Conservation (phyloP, 2,888 invertebrate species). For the Parnassius glacialis region DNA sequence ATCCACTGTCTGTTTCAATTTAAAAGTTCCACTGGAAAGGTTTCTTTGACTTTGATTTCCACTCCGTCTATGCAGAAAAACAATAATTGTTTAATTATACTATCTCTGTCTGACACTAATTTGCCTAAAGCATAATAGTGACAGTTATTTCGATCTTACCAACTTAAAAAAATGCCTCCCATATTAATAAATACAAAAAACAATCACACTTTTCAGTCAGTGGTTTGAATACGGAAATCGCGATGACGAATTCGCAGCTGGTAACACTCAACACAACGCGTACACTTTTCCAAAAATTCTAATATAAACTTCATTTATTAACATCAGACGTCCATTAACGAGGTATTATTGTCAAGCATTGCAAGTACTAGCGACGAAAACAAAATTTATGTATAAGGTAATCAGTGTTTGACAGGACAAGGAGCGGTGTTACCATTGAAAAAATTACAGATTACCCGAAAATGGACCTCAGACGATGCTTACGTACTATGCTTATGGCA, state of each 20-base stretch:
- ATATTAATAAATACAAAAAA: too few relatives aligned
- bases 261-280: slow-evolving; percentile 8
- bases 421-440: slow-evolving; percentile 36
- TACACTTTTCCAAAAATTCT: slow-evolving; percentile 8
- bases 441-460: slow-evolving; percentile 39
- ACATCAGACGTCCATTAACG: slow-evolving; percentile 16
- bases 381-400: background rate
- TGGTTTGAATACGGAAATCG: slow-evolving; percentile 4
- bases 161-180: too few relatives aligned
- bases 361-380: background rate
- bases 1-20: background rate
- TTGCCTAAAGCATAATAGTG: background rate
- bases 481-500: slow-evolving; percentile 64
- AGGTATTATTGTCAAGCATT: slow-evolving; percentile 17
- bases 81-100: background rate
- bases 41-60: too few relatives aligned
- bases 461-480: slow-evolving; percentile 50
- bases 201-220: background rate
- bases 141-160: too few relatives aligned
- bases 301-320: slow-evolving; percentile 6
- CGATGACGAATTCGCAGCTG: slow-evolving; percentile 1
- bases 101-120: background rate
- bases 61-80: too few relatives aligned
- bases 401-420: slow-evolving; percentile 20
- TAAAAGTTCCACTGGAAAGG: too few relatives aligned